Evolutionary conservation across 2,888 invertebrate genomes (phyloP).

Genomic region (Nephrotoma guestfalica): DNA sequence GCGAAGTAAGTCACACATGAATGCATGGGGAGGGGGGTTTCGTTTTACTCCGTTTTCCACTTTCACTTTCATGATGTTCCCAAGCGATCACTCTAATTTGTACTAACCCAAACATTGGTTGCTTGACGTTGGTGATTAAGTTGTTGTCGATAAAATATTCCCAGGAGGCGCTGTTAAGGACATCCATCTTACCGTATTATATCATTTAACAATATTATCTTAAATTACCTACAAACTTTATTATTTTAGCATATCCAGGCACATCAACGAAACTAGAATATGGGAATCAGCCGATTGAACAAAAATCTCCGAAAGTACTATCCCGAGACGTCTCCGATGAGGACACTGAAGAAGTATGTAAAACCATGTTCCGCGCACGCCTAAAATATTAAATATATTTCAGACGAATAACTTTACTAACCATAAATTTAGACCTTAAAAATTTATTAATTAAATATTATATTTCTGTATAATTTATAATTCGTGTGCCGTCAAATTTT

Average conservation of each 20-base stretch:
- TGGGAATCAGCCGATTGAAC: neutral
- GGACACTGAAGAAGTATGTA: constrained; percentile 4
- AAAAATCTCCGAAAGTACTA: neutral
- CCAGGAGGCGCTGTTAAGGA: neutral
- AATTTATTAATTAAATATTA: neutral
- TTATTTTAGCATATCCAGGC: neutral
- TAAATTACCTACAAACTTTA: neutral
- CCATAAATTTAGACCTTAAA: no score
- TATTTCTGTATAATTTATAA: neutral
- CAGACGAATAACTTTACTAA: no score
- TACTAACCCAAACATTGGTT: no score
- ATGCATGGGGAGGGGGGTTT: no score
- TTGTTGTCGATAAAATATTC: no score
- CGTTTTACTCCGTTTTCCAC: no score
- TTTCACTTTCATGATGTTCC: no score
- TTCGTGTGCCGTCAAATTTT: neutral
- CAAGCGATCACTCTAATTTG: no score
- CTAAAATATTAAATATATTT: neutral
- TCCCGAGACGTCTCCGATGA: neutral
- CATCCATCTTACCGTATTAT: neutral
- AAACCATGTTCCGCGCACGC: no score
- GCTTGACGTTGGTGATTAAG: no score
- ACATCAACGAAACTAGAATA: neutral
- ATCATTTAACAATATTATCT: no score
- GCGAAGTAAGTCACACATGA: no score